Conservation (phyloP, 2,113 vertebrate species). For the Taxidea taxus region DNA sequence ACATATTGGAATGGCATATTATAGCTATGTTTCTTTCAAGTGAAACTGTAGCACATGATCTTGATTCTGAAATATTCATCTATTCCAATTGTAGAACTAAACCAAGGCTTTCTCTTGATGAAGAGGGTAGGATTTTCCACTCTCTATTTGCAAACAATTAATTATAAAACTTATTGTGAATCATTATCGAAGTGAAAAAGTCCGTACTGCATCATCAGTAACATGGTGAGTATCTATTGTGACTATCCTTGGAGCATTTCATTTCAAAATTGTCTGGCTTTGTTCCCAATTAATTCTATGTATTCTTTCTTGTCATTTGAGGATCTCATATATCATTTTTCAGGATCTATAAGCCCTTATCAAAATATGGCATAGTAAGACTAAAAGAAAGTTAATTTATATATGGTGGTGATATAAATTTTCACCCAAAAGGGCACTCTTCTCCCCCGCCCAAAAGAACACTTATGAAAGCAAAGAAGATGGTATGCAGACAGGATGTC, state of each 20-base stretch:
- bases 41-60: slow-evolving; percentile 8
- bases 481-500: background rate
- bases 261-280: background rate
- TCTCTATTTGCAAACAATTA: background rate
- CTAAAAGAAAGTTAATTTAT: background rate
- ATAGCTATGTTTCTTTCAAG: slow-evolving; percentile 25
- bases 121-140: background rate
- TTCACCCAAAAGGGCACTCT: background rate
- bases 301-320: background rate
- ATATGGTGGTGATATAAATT: background rate
- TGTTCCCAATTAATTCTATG: background rate
- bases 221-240: background rate
- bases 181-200: background rate
- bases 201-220: background rate
- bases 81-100: background rate
- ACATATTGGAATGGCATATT: slow-evolving; percentile 20
- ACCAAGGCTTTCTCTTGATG: background rate
- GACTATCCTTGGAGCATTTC: background rate
- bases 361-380: background rate
- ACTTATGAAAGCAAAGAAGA: background rate
- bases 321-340: background rate
- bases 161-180: background rate
- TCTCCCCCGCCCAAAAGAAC: background rate
- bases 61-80: slow-evolving; percentile 39
- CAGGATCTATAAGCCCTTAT: background rate